phyloP scores from a whole-genome alignment of 2,888 invertebrate species.

The Drosophila pseudotalamancana region DNA sequence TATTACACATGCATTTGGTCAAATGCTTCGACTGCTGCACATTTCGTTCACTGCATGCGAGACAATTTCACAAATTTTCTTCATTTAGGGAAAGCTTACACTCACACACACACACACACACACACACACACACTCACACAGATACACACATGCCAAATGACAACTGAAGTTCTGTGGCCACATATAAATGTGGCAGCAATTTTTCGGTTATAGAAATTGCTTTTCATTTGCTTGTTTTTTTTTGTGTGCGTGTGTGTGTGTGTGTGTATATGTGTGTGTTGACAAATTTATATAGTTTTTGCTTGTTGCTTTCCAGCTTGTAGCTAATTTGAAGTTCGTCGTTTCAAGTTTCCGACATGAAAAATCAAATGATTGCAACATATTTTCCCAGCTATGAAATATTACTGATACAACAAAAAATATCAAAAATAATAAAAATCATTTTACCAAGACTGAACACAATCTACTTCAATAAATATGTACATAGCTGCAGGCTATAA shows the following conservation, averaged over 20 bases:
- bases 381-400: constrained; percentile 13
- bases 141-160: constrained; percentile 30
- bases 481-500: neutral
- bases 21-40: constrained; percentile 28
- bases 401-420: neutral
- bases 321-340: constrained; percentile 69
- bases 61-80: constrained; percentile 29
- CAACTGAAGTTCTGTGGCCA: constrained; percentile 48
- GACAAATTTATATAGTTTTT: constrained; percentile 44
- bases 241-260: neutral
- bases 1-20: constrained; percentile 40
- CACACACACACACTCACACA: neutral
- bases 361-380: constrained; percentile 47
- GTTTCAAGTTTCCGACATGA: constrained; percentile 33
- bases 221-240: constrained; percentile 31
- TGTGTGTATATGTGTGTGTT: constrained; percentile 9
- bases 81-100: constrained; percentile 1
- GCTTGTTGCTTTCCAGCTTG: constrained; percentile 33
- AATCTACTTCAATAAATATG: no score
- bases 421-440: constrained; percentile 13
- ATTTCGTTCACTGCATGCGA: constrained; percentile 5
- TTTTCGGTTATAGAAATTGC: constrained; percentile 62
- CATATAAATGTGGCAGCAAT: constrained; percentile 59
- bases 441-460: neutral
- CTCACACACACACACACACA: neutral